Conservation (phyloP, 2,888 invertebrate genomes). For the Orthosia gothica region DNA sequence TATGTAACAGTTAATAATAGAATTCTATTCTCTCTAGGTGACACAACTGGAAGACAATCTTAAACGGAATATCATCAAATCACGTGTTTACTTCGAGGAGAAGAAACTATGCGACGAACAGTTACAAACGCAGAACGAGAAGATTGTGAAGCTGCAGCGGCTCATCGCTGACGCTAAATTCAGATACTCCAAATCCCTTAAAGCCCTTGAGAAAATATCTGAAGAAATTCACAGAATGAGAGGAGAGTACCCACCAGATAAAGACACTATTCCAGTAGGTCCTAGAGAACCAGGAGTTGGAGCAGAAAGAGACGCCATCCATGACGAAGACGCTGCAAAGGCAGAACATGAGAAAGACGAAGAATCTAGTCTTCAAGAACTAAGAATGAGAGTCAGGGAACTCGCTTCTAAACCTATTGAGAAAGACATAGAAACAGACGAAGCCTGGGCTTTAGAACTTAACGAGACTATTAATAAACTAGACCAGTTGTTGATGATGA, state of each 20-base stretch:
- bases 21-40: conserved; percentile 85
- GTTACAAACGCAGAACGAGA: conserved; percentile 95
- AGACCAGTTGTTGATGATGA: conserved; percentile 94
- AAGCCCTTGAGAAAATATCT: conserved; percentile 97
- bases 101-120: conserved; percentile 97
- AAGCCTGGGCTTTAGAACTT: conserved; percentile 94
- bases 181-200: conserved; percentile 95
- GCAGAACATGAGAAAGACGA: conserved; percentile 85
- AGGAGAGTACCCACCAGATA: conserved; percentile 89
- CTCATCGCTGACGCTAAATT: conserved; percentile 95
- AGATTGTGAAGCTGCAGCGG: conserved; percentile 95
- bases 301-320: conserved; percentile 92
- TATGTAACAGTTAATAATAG: conserved; percentile 24
- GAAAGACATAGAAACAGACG: conserved; percentile 93
- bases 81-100: conserved; percentile 97
- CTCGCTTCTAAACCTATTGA: conserved; percentile 94
- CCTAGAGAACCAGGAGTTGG: conserved; percentile 95
- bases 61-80: conserved; percentile 96
- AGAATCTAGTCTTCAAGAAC: conserved; percentile 92
- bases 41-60: conserved; percentile 96
- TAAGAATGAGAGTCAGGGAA: conserved; percentile 93
- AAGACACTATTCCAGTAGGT: conserved; percentile 88
- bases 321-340: conserved; percentile 80
- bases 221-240: conserved; percentile 96
- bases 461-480: conserved; percentile 95